phyloP scores from a whole-genome alignment of 2,113 vertebrate genomes.

The Ictidomys tridecemlineatus region DNA sequence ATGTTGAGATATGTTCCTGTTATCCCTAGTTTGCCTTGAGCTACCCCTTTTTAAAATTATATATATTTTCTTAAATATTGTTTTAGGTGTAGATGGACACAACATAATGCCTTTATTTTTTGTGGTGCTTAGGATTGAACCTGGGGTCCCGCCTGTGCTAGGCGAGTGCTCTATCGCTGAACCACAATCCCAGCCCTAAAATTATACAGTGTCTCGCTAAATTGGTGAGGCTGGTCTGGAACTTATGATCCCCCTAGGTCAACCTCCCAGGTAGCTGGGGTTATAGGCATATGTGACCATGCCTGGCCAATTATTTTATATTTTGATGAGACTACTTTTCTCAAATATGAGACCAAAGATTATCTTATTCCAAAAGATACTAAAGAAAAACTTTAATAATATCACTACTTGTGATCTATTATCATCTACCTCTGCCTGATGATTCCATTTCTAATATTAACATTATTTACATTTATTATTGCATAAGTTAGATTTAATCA shows the following conservation, averaged over 20 bases:
- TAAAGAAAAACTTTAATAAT: conserved; percentile 22
- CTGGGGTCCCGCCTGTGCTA: no score
- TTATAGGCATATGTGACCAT: not conserved
- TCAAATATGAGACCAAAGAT: conserved; percentile 19
- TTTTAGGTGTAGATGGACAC: no score
- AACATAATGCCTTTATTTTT: no score
- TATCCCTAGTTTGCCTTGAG: no score
- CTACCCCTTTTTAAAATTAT: no score
- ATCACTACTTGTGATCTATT: conserved; percentile 42
- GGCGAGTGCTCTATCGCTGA: no score
- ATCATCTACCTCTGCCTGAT: conserved; percentile 20
- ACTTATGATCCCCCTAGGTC: not conserved
- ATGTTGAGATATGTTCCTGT: no score
- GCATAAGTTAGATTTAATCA: conserved; percentile 42
- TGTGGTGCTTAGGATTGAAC: no score
- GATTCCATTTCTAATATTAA: conserved; percentile 37
- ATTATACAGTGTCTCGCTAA: not conserved
- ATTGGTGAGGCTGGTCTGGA: not conserved
- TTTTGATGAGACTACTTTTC: conserved; percentile 36
- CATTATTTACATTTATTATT: conserved; percentile 33
- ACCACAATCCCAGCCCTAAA: no score
- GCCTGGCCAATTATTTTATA: not conserved
- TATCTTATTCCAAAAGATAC: conserved; percentile 40
- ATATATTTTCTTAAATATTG: no score
- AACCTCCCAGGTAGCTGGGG: not conserved